Evolutionary conservation across 2,888 invertebrate genomes (phyloP).

Genomic region (Phymatocera aterrima): DNA sequence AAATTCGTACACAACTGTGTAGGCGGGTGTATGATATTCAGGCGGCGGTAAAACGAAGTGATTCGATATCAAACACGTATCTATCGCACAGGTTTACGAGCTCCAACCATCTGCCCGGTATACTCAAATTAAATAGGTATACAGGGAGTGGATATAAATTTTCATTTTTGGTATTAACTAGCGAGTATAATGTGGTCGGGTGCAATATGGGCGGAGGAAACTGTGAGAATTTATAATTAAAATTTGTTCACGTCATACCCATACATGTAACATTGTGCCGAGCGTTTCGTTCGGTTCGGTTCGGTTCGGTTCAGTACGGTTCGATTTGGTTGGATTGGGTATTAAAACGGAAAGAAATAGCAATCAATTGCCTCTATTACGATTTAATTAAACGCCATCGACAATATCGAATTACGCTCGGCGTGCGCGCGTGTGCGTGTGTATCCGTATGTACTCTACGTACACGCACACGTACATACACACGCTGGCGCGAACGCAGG

Average conservation of each 20-base stretch:
- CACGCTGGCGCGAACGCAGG: too few species aligned
- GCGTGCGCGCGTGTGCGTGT: background rate
- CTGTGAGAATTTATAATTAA: slow-evolving; percentile 24
- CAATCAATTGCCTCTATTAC: slow-evolving; percentile 53
- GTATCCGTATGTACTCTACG: too few species aligned
- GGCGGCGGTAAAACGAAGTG: too few species aligned
- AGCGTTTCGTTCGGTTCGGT: background rate
- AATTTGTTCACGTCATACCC: background rate
- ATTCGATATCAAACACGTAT: too few species aligned
- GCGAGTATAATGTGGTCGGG: too few species aligned
- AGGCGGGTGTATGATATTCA: too few species aligned
- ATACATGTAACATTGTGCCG: background rate
- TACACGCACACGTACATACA: too few species aligned
- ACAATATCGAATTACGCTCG: slow-evolving; percentile 47
- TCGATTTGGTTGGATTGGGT: background rate
- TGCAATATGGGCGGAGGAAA: too few species aligned
- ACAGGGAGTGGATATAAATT: background rate
- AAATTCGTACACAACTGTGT: too few species aligned
- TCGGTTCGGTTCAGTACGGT: background rate
- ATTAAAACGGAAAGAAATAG: slow-evolving; percentile 49
- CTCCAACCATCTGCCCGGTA: too few species aligned
- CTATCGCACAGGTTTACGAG: too few species aligned
- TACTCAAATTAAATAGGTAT: background rate
- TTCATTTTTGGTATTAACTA: slow-evolving; percentile 14
- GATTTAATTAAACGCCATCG: slow-evolving; percentile 56